Evolutionary conservation across 2,888 invertebrate species (phyloP).

Genomic region (Galerucella calmariensis): DNA sequence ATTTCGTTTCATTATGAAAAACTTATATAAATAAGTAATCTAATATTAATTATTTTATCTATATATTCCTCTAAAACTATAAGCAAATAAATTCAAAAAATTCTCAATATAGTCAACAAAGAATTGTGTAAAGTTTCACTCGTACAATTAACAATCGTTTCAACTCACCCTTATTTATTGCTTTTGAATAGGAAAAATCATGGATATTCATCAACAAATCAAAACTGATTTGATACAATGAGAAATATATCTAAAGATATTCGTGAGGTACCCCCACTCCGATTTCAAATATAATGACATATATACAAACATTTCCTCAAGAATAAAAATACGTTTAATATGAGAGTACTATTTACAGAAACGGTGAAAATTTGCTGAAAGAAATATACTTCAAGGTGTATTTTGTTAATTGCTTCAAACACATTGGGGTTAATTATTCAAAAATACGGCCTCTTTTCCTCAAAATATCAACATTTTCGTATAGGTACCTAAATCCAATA

Average conservation of each 20-base stretch:
- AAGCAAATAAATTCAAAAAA: too few relatives aligned
- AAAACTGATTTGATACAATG: not conserved
- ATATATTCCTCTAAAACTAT: too few relatives aligned
- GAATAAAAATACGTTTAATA: not conserved
- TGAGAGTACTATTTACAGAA: not conserved
- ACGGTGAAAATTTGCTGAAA: not conserved
- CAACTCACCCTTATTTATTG: not conserved
- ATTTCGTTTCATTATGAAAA: not conserved
- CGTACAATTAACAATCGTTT: not conserved
- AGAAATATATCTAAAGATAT: not conserved
- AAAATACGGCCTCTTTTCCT: too few relatives aligned
- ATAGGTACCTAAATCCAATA: too few relatives aligned
- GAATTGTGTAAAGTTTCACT: not conserved
- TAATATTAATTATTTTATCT: too few relatives aligned
- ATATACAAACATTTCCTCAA: not conserved
- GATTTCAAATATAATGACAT: not conserved
- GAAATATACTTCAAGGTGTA: not conserved
- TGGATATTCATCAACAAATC: not conserved
- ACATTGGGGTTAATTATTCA: too few relatives aligned
- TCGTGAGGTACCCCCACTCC: not conserved
- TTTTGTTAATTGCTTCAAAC: too few relatives aligned
- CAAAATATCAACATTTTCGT: too few relatives aligned
- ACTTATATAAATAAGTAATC: not conserved
- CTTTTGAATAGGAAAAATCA: not conserved
- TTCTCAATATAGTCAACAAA: not conserved